A percentile compares a stretch with the other conserved stretches of the same genome.
These are phyloP conservation scores for Pseudonaja textilis DNA, from an alignment of 2,113 vertebrate genomes.

Conservation along the genomic window DNA sequence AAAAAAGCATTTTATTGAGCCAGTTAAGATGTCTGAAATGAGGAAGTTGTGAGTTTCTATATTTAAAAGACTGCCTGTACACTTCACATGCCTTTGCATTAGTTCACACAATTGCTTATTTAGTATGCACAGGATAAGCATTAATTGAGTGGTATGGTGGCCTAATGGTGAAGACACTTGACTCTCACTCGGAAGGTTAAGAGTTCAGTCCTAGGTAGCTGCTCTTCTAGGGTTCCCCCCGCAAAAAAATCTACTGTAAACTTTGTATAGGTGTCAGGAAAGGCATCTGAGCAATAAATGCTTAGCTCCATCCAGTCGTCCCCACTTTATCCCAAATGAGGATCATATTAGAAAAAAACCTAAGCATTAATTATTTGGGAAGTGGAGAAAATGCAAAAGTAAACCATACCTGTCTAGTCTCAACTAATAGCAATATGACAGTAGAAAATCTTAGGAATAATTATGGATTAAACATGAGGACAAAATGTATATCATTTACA, in stretches of 20 bases:
- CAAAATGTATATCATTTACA: background rate
- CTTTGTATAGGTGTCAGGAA: background rate
- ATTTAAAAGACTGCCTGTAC: background rate
- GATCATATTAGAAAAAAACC: background rate
- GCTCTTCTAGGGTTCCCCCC: too few relatives aligned
- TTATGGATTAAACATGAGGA: background rate
- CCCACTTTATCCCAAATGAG: background rate
- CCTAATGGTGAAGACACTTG: too few relatives aligned
- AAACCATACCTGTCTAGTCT: background rate
- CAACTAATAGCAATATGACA: background rate
- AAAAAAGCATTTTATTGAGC: background rate
- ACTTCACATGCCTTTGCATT: background rate
- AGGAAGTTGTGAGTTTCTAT: background rate
- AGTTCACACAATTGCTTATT: accelerated
- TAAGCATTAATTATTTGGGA: background rate
- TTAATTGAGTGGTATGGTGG: too few relatives aligned
- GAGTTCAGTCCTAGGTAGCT: too few relatives aligned
- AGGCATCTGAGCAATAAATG: background rate
- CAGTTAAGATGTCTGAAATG: background rate
- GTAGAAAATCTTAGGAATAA: slow-evolving; percentile 9
- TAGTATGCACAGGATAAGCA: background rate
- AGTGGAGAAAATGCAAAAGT: background rate
- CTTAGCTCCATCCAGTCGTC: background rate
- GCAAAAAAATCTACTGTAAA: background rate
- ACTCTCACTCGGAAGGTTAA: too few relatives aligned